Evolutionary conservation across 2,113 vertebrate genomes (phyloP), one percentile per base, ranked within the genome.

Genomic region (Athene noctua): DNA sequence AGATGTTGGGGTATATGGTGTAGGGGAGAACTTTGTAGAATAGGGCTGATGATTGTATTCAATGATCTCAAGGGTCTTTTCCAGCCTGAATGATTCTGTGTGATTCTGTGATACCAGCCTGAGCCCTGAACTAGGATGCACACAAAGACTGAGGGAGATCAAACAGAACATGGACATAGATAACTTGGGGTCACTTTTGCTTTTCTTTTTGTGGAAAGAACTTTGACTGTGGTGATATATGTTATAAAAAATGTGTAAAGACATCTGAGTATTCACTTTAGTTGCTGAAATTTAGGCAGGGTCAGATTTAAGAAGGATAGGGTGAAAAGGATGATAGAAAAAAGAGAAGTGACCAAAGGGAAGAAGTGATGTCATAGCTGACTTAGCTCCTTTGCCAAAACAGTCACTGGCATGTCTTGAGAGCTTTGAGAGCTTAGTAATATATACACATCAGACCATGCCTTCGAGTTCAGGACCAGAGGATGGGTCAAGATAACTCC

Each of bases 111-210:
- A 44, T 40, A 40, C 7, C 29, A 70, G 9, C 19, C 65, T 47
- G 15, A 89, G 42, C 17, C 10, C 5, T 52, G 19, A 59, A 47
- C 29, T 5, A 34, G 36, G 32, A 65, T 10, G 21, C 4, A 1
- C 19, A 46, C 22, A 55, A 73, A 66, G 10, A 15, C 14, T 1
- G 7, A 38, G 15, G 19, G 22, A 80, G 62, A 9, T 58, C 54
- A 70, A 55, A 21, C 0, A 0, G 14, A 12, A 58, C 0, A 0
- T 55, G 11, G 20, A 38, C 8, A 23, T 23, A 26, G 2, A 44
- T 21, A 78, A 20, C 10, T n/a, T 49, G 13, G 13, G 11, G 9
- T 88, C 20, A 47, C 5, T 7, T 80, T 80, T 42, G 5, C 23
- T 58, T 84, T 89, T 55, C 8, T 44, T 65, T 32, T 21, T 72